Percentiles rank a stretch among this genome's conserved stretches.
Conservation (phyloP, 2,888 invertebrate genomes). For the Chymomyza caudatula region DNA sequence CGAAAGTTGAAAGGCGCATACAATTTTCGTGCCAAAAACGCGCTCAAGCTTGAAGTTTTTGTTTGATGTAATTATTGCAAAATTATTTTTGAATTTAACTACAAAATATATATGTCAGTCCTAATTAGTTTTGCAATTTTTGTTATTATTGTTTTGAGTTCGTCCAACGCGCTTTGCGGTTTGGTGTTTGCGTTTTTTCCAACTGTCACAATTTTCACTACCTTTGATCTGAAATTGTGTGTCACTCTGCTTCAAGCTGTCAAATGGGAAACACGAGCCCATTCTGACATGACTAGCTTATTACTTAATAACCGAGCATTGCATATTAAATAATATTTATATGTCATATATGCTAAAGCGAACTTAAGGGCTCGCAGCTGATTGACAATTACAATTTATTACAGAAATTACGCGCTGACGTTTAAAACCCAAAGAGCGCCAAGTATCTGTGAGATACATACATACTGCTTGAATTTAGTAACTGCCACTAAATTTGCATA, state of each 20-base stretch:
- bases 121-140: slow-evolving; percentile 2
- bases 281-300: slow-evolving; percentile 12
- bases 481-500: neutral
- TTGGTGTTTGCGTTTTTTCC: slow-evolving; percentile 5
- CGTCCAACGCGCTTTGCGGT: slow-evolving; percentile 16
- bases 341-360: too few relatives aligned
- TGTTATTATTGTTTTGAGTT: slow-evolving; percentile 23
- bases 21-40: too few relatives aligned
- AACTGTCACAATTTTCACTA: slow-evolving; percentile 32
- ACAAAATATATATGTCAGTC: slow-evolving; percentile 7
- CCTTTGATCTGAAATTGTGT: neutral
- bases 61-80: neutral
- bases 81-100: slow-evolving; percentile 20
- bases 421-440: neutral
- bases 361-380: slow-evolving; percentile 21
- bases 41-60: slow-evolving; percentile 27
- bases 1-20: slow-evolving; percentile 21
- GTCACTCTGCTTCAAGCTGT: neutral
- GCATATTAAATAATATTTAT: slow-evolving; percentile 24
- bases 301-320: slow-evolving; percentile 20
- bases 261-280: neutral
- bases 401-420: too few relatives aligned
- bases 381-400: slow-evolving; percentile 6
- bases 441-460: neutral
- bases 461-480: neutral